Base-by-base conservation (phyloP, 2,797 vertebrate species). In the Scarus forsteni region DNA sequence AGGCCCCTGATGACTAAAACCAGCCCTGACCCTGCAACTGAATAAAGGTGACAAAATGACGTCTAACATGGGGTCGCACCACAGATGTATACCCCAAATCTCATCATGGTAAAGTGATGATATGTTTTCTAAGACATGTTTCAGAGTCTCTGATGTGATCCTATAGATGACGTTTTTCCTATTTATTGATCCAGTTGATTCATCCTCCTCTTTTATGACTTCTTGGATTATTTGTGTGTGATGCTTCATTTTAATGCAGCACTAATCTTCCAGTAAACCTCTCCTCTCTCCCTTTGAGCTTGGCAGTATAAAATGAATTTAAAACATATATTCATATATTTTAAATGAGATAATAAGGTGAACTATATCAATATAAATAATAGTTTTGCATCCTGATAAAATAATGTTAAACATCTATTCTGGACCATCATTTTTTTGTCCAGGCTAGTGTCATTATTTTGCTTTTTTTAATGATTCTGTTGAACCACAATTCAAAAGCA, bases 21-120 rank as follows among this genome's bases (percentile, higher is more conserved):
- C 27, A 27, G 27, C 27, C 27, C 27, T 27, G 27, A 27, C 4
- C 27, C 2, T 27, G 27, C 27, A 27, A 27, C 27, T 42, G 3
- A 19, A 53, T 43, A 8, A 43, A 39, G 39, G 42, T 55, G 3
- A 14, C 14, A 48, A 60, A 35, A 15, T 11, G 36, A 19, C 1
- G 18, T 57, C 52, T 19, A 13, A 53, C 19, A 6, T 1, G n/a
- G 40, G 34, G 40, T 39, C 61, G 54, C 60, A 6, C 18, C 70
- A 52, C 70, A 66, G 18, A 79, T 77, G 77, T 75, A 77, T 66
- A 57, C 62, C 77, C 62, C 62, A 49, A 49, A 50, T 66, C 34
- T 75, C 45, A 59, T n/a, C 45, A 49, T 59, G 38, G 45, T 55
- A 64, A 16, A 58, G 62, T 60, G 45, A 6, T 66, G 56, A 15